phyloP scores from a whole-genome alignment of 30 jellyfish, hydroid and myxozoan species.

The Catostylus mosaicus region DNA sequence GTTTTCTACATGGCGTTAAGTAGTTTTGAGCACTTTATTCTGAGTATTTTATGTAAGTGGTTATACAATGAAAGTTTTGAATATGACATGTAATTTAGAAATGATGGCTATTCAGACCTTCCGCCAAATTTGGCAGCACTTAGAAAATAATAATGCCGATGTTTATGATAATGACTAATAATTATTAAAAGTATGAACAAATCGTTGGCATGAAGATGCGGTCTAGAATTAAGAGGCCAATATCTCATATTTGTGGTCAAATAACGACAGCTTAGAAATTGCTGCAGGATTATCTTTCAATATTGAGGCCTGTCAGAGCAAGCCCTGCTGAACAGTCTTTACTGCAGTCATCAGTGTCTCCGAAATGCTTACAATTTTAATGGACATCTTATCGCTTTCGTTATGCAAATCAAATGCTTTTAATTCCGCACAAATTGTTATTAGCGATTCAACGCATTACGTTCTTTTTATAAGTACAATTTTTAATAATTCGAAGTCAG shows the following conservation, averaged over 20 bases:
- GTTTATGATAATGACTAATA: not conserved
- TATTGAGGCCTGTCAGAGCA: not conserved
- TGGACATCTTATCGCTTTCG: not conserved
- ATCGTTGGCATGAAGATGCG: not conserved
- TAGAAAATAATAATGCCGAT: not conserved
- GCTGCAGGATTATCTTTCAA: not conserved
- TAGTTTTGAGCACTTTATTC: no score
- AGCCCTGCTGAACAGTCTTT: no score
- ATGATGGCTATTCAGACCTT: no score
- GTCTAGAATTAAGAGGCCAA: not conserved
- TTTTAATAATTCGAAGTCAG: no score
- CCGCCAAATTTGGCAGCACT: not conserved
- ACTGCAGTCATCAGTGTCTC: not conserved
- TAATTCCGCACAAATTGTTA: no score
- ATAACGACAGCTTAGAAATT: not conserved
- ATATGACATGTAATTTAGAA: no score
- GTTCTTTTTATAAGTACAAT: no score
- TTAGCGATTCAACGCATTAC: no score
- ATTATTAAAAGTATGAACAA: not conserved
- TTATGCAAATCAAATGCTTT: no score
- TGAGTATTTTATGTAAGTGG: no score
- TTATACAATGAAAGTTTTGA: no score
- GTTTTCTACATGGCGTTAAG: no score
- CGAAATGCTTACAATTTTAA: not conserved
- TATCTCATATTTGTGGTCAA: conserved; percentile 18